Evolutionary conservation across 1,140 invertebrate species (phyloP).

Genomic region (Drosophila sturtevanti): DNA sequence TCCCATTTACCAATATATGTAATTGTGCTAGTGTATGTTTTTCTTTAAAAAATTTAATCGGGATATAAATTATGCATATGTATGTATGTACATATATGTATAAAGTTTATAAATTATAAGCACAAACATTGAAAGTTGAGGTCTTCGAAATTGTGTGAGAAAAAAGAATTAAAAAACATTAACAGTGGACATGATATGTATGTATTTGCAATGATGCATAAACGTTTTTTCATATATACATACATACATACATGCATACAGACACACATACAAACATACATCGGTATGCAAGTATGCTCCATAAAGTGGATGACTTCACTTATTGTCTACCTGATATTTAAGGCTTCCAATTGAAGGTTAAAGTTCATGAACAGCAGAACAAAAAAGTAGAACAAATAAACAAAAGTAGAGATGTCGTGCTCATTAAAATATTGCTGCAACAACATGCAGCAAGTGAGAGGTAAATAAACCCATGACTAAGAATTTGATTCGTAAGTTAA

Average conservation of each 20-base stretch:
- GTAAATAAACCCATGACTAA: background rate
- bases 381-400: slow-evolving; percentile 49
- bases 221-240: background rate
- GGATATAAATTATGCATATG: too few relatives aligned
- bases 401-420: slow-evolving; percentile 33
- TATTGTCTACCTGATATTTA: slow-evolving; percentile 64
- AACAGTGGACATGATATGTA: slow-evolving; percentile 19
- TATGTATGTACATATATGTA: too few relatives aligned
- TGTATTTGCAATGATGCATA: too few relatives aligned
- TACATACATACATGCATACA: background rate
- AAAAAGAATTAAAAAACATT: too few relatives aligned
- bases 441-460: slow-evolving; percentile 51
- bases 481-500: slow-evolving; percentile 33
- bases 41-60: slow-evolving; percentile 7
- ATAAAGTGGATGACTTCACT: slow-evolving; percentile 15
- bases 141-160: too few relatives aligned
- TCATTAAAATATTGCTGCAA: slow-evolving; percentile 69
- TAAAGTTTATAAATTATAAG: too few relatives aligned
- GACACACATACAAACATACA: background rate
- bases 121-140: too few relatives aligned
- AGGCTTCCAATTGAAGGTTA: slow-evolving; percentile 50
- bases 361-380: slow-evolving; percentile 67
- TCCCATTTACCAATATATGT: slow-evolving; percentile 74
- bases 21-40: slow-evolving; percentile 59
- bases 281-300: too few relatives aligned